Evolutionary conservation across 2,797 vertebrate genomes (phyloP), one percentile per base, ranked within the genome.

Genomic region (Gadopsis bispinosus): DNA sequence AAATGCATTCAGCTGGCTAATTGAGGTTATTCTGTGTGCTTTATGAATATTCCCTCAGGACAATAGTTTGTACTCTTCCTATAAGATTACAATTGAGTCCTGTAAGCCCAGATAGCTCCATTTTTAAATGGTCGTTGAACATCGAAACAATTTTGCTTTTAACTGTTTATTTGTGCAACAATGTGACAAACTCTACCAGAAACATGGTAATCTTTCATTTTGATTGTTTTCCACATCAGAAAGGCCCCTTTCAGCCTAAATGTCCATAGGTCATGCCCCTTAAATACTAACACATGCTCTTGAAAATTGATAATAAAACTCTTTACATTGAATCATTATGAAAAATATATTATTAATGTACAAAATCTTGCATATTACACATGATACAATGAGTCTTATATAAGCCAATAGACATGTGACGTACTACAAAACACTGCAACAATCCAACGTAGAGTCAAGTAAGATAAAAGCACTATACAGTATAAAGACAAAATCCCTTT

Each of bases 341-440:
- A 94, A 95, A 95, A 95, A 96, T 96, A 95, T 95, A 95, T 94
- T 94, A 93, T 95, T 80, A 87, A 95, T 95, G 84, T 95, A 95
- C 90, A 95, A 95, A 95, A 94, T 91, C 82, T 93, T 94, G 93
- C 93, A 95, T 95, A 94, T 95, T 94, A 94, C 91, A 95, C 92
- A 94, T 92, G 84, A 90, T 92, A 94, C 92, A 93, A 87, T 92
- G 84, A 94, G 92, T 94, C 92, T 88, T 91, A 93, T 84, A 93
- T 90, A 86, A 87, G 89, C 90, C 89, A 90, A 94, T 84, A 87
- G 81, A 93, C 91, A 90, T 78, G 83, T 70, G 72, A 93, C 87
- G 76, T 87, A 91, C 87, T 91, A 91, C 90, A 91, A 90, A 93
- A 93, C 92, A 94, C 91, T 74, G 82, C 69, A 87, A 93, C 80